Conservation (phyloP, 1,140 invertebrate species). For the Lepidurus couesii region DNA sequence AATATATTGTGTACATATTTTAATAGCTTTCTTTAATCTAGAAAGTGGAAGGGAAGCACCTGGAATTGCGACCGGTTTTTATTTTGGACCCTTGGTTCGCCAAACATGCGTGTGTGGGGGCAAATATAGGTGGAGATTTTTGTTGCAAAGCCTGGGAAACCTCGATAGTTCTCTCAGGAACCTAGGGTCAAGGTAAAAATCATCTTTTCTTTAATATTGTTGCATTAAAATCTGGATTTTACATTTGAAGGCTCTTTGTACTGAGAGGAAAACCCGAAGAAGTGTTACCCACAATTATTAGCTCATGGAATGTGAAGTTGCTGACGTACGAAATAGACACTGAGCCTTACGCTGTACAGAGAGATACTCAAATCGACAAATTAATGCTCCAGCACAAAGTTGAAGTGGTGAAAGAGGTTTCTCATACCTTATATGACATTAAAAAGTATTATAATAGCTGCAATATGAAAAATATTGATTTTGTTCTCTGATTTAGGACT, state of each 20-base stretch:
- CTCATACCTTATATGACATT: slow-evolving; percentile 63
- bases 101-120: slow-evolving; percentile 55
- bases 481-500: slow-evolving; percentile 44
- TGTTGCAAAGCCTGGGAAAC: slow-evolving; percentile 60
- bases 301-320: slow-evolving; percentile 60
- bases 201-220: not conserved
- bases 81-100: slow-evolving; percentile 61
- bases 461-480: not conserved
- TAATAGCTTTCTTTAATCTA: slow-evolving; percentile 15
- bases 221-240: not conserved
- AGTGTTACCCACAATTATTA: slow-evolving; percentile 57
- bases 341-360: slow-evolving; percentile 58
- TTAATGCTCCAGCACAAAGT: slow-evolving; percentile 54
- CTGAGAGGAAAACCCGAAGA: slow-evolving; percentile 57
- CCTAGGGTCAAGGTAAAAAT: slow-evolving; percentile 48
- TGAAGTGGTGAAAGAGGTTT: slow-evolving; percentile 55
- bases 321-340: slow-evolving; percentile 65
- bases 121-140: slow-evolving; percentile 63
- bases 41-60: slow-evolving; percentile 43
- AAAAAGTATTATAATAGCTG: no score
- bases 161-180: slow-evolving; percentile 56
- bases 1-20: not conserved
- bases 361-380: slow-evolving; percentile 57
- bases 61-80: slow-evolving; percentile 57
- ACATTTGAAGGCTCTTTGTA: slow-evolving; percentile 52